These are phyloP conservation scores for Pandion haliaetus DNA, from an alignment of 2,113 vertebrate species.

Conservation along the genomic window DNA sequence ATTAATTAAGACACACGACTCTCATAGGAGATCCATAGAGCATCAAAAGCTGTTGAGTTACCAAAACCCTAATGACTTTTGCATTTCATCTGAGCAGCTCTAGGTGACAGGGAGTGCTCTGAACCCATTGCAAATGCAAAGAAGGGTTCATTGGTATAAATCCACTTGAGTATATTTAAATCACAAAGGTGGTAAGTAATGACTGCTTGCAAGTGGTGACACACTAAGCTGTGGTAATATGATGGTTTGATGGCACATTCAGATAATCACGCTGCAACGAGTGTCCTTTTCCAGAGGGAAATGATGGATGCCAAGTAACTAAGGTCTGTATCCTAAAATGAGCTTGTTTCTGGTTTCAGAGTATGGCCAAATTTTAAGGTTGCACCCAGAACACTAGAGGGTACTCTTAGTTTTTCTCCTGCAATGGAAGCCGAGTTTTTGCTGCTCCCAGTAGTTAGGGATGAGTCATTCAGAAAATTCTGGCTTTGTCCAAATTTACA, in stretches of 20 bases:
- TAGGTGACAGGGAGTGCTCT: neutral
- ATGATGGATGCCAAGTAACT: neutral
- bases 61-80: neutral
- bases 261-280: neutral
- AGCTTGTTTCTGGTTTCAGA: neutral
- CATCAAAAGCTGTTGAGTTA: neutral
- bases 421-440: neutral
- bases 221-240: neutral
- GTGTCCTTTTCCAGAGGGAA: neutral
- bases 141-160: neutral
- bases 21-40: neutral
- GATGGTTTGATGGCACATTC: neutral
- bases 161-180: neutral
- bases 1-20: neutral
- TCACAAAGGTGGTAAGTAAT: neutral
- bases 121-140: neutral
- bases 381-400: slow-evolving; percentile 2
- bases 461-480: slow-evolving; percentile 51
- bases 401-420: slow-evolving; percentile 1
- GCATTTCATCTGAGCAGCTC: neutral
- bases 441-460: neutral
- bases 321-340: neutral
- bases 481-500: slow-evolving; percentile 26
- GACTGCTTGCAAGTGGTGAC: neutral
- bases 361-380: neutral